Conservation (phyloP, 1,140 invertebrate genomes). For the Macrobrachium rosenbergii region DNA sequence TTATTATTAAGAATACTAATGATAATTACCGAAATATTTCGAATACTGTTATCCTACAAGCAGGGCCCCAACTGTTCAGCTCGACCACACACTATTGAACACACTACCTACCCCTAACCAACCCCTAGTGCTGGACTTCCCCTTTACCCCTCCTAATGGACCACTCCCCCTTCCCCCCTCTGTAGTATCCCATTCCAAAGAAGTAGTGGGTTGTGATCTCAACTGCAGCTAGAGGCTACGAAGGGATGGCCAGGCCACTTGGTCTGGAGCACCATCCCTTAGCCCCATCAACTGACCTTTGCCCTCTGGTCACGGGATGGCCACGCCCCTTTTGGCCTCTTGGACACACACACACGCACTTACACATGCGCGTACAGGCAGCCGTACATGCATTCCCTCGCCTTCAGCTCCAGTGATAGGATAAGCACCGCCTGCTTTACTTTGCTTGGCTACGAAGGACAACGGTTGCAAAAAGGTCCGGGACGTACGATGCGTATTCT, state of each 20-base stretch:
- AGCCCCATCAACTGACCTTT: slow-evolving; percentile 46
- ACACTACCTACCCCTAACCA: neutral
- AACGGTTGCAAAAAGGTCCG: too few species aligned
- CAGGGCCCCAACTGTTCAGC: neutral
- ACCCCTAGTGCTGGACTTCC: neutral
- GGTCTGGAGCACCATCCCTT: slow-evolving; percentile 25
- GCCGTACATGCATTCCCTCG: neutral
- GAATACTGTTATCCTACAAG: too few species aligned
- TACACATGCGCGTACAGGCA: neutral
- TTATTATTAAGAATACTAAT: too few species aligned
- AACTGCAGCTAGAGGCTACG: neutral
- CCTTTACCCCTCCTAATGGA: neutral
- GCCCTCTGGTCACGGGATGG: slow-evolving; percentile 49
- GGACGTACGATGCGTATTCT: too few species aligned
- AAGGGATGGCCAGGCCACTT: slow-evolving; percentile 13
- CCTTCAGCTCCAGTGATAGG: neutral
- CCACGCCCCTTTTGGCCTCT: slow-evolving; percentile 14
- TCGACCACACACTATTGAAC: neutral
- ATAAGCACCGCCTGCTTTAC: too few species aligned
- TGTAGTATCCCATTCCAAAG: neutral
- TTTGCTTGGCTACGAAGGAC: too few species aligned
- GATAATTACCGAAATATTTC: too few species aligned
- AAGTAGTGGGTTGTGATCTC: too few species aligned
- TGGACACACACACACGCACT: neutral
- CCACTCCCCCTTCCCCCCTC: neutral